Evolutionary conservation across 2,797 vertebrate species (phyloP), one percentile per base, ranked within the genome.

Genomic region (Leptatherina wallacei): DNA sequence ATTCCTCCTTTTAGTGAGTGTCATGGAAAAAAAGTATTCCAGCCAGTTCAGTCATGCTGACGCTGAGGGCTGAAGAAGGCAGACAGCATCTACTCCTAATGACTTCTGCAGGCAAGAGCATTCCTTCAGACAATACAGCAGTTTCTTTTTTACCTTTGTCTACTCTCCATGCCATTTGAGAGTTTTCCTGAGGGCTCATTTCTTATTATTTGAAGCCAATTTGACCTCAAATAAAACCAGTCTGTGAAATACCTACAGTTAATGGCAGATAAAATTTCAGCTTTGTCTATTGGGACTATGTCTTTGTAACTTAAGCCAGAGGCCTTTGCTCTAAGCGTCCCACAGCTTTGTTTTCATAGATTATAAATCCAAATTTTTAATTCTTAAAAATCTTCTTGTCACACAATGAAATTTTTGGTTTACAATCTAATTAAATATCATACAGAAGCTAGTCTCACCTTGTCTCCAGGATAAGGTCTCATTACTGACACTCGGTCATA

Each of bases 401-500:
- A 84, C 80, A 74, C 2, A 27, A 61, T 71, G 36, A 73, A 65
- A 42, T 38, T 54, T 52, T 30, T 18, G 6, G 42, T 60, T 78
- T 20, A 30, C 36, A 49, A n/a, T 20, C 44, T 22, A 18, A 49
- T 49, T 20, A n/a, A 44, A n/a, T 64, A 42, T 84, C 61, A 49
- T 42, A 10, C 49, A 71, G 47, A 10, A n/a, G 47, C 9, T 29
- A 38, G 14, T 65, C 49, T 87, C 95, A 99, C 98, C 96, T 97
- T 98, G 85, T 99, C 98, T 93, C 98, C 98, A 1, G 97, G 97
- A 83, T 97, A 96, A 4, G 98, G 98, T 65, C 98, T 94, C 97
- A 99, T 99, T 90, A 99, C 95, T 0, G 98, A 99, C 27, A 99
- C 97, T 0, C 98, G 94, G 87, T 98, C 95, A 1, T 99, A 99